Base-by-base conservation (phyloP, 2,113 vertebrate species). In the Bujurquina vittata region DNA sequence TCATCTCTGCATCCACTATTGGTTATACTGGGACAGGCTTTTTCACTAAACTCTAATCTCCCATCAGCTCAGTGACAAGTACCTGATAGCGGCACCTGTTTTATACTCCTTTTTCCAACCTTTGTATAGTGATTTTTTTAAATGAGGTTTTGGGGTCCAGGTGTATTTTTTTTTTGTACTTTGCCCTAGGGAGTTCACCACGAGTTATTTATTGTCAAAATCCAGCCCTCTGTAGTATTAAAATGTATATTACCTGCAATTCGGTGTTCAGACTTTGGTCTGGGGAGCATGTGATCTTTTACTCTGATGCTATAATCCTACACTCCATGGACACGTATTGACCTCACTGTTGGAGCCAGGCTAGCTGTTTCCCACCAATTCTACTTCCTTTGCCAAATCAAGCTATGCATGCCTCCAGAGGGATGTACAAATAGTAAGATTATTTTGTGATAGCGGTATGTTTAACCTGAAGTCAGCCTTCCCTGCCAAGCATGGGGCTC, bases 291-390 rank as follows among this genome's bases (percentile, higher is more conserved):
- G 43, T 12, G 23, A 49, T 8, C 49, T 4, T 29, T 4, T 67
- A 33, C 59, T 61, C 11, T 35, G 18, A 46, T 52, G 46, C 4
- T 35, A 29, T 9, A 0, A 11, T 69, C 5, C 65, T 69, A 43
- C 14, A 4, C 62, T 67, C 12, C 46, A n/a, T 67, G 8, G 18
- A 67, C n/a, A 67, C 63, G 3, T 46, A 26, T 2, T 65, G 31
- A 60, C 2, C 29, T 10, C 43, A 46, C 14, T 29, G 40, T 18
- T 69, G 9, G 15, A 29, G 40, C 40, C 1, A 69, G 3, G 23
- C 1, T 29, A 49, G 22, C 40, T 4, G 37, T 0, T 65, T 17
- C 4, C 14, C 62, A 4, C 15, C 4, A 55, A 55, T n/a, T n/a
- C n/a, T n/a, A n/a, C n/a, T n/a, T n/a, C n/a, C n/a, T n/a, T n/a